Percentiles rank a stretch among this genome's conserved stretches.
phyloP scores from a whole-genome alignment of 2,797 vertebrate genomes.

The Oreochromis mossambicus region DNA sequence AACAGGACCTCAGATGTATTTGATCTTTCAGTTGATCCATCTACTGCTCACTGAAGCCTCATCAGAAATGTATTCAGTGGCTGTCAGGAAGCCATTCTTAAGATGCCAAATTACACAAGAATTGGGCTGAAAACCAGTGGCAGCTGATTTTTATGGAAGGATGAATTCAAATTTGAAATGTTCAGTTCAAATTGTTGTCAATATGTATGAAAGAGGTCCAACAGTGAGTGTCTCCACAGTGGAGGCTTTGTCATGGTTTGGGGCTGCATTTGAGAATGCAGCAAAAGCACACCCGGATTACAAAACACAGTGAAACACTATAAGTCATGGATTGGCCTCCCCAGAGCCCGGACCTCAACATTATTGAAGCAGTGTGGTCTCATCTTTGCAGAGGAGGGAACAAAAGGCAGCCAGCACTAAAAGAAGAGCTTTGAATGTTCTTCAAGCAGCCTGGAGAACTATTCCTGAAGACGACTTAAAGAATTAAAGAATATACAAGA shows the following conservation, averaged over 20 bases:
- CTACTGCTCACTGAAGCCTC: neutral
- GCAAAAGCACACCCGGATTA: neutral
- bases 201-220: neutral
- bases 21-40: neutral
- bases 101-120: neutral
- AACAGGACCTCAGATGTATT: neutral
- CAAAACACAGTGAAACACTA: neutral
- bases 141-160: neutral
- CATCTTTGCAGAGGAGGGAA: neutral
- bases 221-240: neutral
- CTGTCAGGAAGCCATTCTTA: neutral
- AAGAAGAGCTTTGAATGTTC: neutral
- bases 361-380: neutral
- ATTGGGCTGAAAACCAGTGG: neutral
- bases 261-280: neutral
- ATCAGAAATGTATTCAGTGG: neutral
- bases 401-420: neutral
- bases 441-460: neutral
- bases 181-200: neutral
- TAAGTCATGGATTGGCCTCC: neutral
- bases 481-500: neutral
- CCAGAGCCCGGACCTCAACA: neutral
- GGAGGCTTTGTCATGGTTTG: neutral
- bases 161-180: neutral
- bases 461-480: neutral